These are phyloP conservation scores for Campoplex nolae DNA, from an alignment of 2,888 invertebrate species.

Conservation along the genomic window DNA sequence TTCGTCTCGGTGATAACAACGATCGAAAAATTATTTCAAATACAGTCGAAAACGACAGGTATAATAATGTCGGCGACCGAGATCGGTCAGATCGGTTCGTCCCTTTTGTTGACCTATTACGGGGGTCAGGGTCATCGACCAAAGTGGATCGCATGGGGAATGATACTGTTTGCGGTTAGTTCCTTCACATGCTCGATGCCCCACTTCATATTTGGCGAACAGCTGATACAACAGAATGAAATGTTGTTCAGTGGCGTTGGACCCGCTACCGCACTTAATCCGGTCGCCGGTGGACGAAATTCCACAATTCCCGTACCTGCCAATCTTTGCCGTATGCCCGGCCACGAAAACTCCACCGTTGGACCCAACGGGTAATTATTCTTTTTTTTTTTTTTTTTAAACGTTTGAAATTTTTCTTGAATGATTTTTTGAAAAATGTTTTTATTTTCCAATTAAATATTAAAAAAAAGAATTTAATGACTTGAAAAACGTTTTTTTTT, in stretches of 20 bases:
- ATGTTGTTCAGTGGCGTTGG: slow-evolving; percentile 82
- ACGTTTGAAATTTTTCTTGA: no score
- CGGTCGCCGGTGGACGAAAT: slow-evolving; percentile 75
- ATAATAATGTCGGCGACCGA: slow-evolving; percentile 96
- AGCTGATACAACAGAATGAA: slow-evolving; percentile 87
- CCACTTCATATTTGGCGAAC: slow-evolving; percentile 93
- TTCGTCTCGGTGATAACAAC: slow-evolving; percentile 97
- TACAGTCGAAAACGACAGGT: slow-evolving; percentile 96
- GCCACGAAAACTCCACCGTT: slow-evolving; percentile 75
- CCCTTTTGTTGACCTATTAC: slow-evolving; percentile 94
- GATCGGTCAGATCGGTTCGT: slow-evolving; percentile 96
- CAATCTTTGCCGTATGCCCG: slow-evolving; percentile 80
- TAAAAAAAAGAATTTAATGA: no score
- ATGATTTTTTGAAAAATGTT: no score
- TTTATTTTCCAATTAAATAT: no score
- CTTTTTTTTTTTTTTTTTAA: slow-evolving; percentile 4
- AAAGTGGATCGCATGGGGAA: slow-evolving; percentile 97
- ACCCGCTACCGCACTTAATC: slow-evolving; percentile 66
- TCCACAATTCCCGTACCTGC: slow-evolving; percentile 76
- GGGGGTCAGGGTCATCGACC: slow-evolving; percentile 97
- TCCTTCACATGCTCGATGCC: slow-evolving; percentile 95
- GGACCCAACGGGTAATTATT: slow-evolving; percentile 75
- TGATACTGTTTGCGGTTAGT: slow-evolving; percentile 94
- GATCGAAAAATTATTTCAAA: slow-evolving; percentile 95
- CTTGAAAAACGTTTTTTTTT: no score